Evolutionary conservation across 92 coral and sea anemone genomes (phyloP), one percentile per base, ranked within the genome.

Genomic region (Ricordea florida): DNA sequence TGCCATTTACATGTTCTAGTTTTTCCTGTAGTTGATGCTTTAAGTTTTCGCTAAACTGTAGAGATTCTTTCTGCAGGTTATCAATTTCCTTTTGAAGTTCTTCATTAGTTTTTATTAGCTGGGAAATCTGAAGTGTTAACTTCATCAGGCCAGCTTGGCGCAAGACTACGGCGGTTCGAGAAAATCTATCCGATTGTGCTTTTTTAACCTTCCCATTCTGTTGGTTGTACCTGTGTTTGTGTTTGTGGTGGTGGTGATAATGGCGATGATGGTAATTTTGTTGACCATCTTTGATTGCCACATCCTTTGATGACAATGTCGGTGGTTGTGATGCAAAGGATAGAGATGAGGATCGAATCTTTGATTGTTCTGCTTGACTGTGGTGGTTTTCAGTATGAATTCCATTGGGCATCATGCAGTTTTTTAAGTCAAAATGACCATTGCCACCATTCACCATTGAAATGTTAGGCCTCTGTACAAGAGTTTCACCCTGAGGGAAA

Each of bases 81-180:
- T 93, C 91, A 24, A 93, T 91, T 27, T 88, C 89, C 27, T 82
- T 82, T 59, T 93, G 98, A 20, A 93, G 85, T 24, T 76, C 79
- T 38, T 87, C 90, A 78, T 93, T 93, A 44, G 89, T 96, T 56
- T 85, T 79, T 5, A 85, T 62, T 23, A 93, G 77, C 63, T 91
- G 91, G 32, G 98, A 93, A 58, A 87, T 87, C 58, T 91, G 90
- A 11, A 93, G 50, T 4, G 98, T 81, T 18, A 88, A 82, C 58
- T 93, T 86, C 55, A 93, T 68, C 11, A 93, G 78, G 1, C 98
- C 98, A 6, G 97, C 93, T 31, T 93, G 97, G 30, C 86, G 85
- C 31, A 93, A 66, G 2, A 86, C 89, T n/a, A 83, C 45, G 10
- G 86, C 91, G 16, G 98, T 93, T 30, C 89, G 86, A 38, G 89